phyloP scores from a whole-genome alignment of 2,797 vertebrate genomes.

The Myotis findleyi region DNA sequence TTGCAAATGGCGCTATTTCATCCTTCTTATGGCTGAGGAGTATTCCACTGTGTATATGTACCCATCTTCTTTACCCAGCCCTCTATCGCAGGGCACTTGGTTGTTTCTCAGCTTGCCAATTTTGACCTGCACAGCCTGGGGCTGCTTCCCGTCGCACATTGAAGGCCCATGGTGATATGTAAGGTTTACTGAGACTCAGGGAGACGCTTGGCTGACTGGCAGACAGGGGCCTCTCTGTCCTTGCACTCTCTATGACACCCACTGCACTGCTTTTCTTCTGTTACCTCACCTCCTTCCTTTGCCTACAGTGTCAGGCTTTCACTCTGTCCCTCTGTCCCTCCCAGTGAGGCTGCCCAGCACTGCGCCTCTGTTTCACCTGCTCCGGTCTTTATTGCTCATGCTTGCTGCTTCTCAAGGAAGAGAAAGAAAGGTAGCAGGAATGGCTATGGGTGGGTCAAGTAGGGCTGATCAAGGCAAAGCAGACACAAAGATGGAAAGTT shows the following conservation, averaged over 20 bases:
- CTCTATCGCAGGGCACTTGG: no score
- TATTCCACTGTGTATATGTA: no score
- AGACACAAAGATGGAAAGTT: background rate
- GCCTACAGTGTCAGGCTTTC: no score
- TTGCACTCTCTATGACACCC: no score
- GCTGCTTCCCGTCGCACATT: no score
- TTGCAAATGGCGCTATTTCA: no score
- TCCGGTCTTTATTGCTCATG: no score
- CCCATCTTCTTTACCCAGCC: no score
- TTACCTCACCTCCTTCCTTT: background rate
- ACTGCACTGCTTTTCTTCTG: fast-evolving
- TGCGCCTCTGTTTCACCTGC: fast-evolving
- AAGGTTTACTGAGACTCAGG: background rate
- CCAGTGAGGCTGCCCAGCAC: background rate
- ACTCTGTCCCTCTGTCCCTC: no score
- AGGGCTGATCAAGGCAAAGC: background rate
- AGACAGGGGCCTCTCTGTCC: fast-evolving
- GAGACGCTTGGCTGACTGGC: background rate
- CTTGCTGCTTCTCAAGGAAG: background rate
- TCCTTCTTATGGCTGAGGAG: no score
- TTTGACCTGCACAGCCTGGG: background rate
- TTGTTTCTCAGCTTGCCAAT: background rate
- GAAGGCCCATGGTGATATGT: background rate
- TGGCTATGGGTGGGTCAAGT: background rate
- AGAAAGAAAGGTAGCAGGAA: background rate